phyloP scores from a whole-genome alignment of 2,113 vertebrate genomes.

The Anhinga anhinga region DNA sequence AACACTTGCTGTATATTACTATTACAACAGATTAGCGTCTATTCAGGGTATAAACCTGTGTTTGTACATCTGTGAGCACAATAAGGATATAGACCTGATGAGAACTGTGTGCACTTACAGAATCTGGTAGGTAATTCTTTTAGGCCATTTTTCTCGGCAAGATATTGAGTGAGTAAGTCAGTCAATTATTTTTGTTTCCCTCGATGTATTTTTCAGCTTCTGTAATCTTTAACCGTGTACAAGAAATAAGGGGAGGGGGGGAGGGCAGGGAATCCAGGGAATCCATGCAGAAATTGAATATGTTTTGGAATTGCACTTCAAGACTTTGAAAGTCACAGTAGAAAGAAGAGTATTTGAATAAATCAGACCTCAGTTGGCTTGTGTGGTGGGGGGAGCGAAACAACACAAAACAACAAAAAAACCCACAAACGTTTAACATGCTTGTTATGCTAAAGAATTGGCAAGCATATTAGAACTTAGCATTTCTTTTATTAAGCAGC shows the following conservation, averaged over 20 bases:
- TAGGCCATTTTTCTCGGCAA: not conserved
- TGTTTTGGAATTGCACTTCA: not conserved
- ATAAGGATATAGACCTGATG: not conserved
- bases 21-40: not conserved
- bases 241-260: not conserved
- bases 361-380: not conserved
- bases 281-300: not conserved
- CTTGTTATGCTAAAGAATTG: not conserved
- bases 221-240: not conserved
- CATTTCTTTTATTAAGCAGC: not conserved
- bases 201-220: not conserved
- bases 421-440: accelerated
- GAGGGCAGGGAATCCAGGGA: too few species aligned
- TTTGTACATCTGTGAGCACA: not conserved
- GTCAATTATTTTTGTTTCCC: not conserved
- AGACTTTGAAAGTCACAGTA: not conserved
- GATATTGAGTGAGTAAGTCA: not conserved
- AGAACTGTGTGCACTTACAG: not conserved
- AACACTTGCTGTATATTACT: not conserved
- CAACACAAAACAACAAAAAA: not conserved
- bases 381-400: accelerated
- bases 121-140: not conserved
- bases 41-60: not conserved
- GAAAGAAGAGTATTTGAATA: not conserved
- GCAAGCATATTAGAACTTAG: not conserved